phyloP scores from a whole-genome alignment of 2,797 vertebrate species.

The Diplodus sargus region DNA sequence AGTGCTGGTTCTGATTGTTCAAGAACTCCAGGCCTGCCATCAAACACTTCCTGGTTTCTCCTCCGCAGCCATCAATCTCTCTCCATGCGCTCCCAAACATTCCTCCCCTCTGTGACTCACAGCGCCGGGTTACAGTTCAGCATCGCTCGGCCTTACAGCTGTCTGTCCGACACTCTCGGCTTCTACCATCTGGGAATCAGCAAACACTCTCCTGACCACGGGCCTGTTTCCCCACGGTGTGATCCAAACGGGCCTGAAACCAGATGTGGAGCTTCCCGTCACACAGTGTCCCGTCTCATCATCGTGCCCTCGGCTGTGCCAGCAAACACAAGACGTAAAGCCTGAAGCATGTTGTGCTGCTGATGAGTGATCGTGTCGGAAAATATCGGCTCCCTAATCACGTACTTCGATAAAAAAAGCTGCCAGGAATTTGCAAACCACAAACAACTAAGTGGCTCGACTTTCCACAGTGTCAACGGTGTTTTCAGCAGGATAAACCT shows the following conservation, averaged over 20 bases:
- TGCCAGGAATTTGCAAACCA: neutral
- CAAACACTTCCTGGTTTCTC: constrained; percentile 30
- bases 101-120: constrained; percentile 23
- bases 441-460: neutral
- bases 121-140: neutral
- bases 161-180: neutral
- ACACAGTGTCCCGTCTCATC: neutral
- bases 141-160: constrained; percentile 17
- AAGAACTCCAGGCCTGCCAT: neutral
- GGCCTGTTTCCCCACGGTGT: neutral
- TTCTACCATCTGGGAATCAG: constrained; percentile 17
- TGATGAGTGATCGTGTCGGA: neutral
- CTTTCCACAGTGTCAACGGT: constrained; percentile 4
- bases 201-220: constrained; percentile 1
- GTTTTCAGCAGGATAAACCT: constrained; percentile 28
- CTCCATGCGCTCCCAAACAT: constrained; percentile 18
- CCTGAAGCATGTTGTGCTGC: constrained; percentile 2
- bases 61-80: constrained; percentile 22
- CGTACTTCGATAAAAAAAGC: neutral
- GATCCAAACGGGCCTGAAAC: constrained; percentile 31
- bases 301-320: neutral
- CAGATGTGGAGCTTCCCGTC: constrained; percentile 62
- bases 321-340: constrained; percentile 27
- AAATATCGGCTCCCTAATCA: neutral
- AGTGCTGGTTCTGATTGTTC: constrained; percentile 7